phyloP scores from a whole-genome alignment of 2,888 invertebrate species.

The Athalia circularis region DNA sequence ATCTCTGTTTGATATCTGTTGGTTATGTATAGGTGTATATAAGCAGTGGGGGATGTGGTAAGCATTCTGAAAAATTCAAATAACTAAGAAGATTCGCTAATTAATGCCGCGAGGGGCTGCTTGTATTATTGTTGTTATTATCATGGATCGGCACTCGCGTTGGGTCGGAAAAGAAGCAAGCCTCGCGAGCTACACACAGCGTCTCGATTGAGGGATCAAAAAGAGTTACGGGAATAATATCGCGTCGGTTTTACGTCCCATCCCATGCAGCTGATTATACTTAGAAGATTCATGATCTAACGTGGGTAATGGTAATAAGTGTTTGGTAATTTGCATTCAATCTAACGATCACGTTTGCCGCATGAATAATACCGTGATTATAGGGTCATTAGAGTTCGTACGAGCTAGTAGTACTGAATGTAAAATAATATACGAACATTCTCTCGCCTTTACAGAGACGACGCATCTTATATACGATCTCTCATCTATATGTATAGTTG shows the following conservation, averaged over 20 bases:
- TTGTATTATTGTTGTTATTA: neutral
- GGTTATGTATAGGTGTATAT: neutral
- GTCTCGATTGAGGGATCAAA: too few species aligned
- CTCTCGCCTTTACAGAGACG: conserved; percentile 4
- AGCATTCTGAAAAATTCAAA: neutral
- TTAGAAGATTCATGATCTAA: too few species aligned
- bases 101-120: conserved; percentile 3
- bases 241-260: too few species aligned
- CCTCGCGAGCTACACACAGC: too few species aligned
- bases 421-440: neutral
- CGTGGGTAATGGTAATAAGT: neutral
- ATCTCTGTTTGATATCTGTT: conserved; percentile 29
- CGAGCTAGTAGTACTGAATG: neutral
- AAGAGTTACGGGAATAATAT: too few species aligned
- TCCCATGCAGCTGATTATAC: too few species aligned
- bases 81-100: conserved; percentile 12
- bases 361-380: conserved; percentile 36
- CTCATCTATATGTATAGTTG: neutral
- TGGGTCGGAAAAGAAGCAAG: too few species aligned
- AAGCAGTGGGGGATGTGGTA: neutral
- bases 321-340: conserved; percentile 18
- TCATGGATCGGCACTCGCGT: too few species aligned
- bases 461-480: neutral
- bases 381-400: conserved; percentile 32
- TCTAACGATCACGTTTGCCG: conserved; percentile 14